Conservation (phyloP, 2,797 vertebrate species). For the Basileuterus tristriatus region DNA sequence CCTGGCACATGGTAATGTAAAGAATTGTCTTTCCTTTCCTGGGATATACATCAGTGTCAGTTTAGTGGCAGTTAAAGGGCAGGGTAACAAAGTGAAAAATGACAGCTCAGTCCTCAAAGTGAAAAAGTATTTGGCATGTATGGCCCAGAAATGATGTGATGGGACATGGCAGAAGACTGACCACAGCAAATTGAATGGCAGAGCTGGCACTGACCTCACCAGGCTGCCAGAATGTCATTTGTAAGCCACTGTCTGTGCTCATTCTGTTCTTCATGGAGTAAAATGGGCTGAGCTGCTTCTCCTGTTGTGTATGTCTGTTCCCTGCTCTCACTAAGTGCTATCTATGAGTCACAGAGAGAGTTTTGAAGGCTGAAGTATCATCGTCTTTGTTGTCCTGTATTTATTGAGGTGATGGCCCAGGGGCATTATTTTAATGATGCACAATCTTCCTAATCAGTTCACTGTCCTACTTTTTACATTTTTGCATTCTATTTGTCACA, state of each 20-base stretch:
- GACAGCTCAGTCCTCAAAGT: conserved; percentile 15
- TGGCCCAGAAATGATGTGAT: neutral
- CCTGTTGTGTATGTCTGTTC: neutral
- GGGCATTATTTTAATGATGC: neutral
- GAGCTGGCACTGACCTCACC: neutral
- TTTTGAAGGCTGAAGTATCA: neutral
- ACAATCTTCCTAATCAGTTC: neutral
- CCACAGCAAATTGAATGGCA: neutral
- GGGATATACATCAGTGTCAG: conserved; percentile 17
- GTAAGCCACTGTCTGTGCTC: neutral
- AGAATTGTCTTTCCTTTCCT: conserved; percentile 13
- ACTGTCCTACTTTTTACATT: neutral
- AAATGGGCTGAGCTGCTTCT: neutral
- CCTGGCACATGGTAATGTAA: neutral
- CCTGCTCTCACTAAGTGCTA: neutral
- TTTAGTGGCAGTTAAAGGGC: conserved; percentile 38
- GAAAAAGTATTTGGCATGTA: neutral
- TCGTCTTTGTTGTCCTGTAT: neutral
- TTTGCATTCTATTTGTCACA: neutral
- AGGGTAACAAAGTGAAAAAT: conserved; percentile 40
- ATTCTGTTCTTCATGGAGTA: neutral
- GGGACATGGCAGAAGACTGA: neutral
- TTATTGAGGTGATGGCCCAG: neutral
- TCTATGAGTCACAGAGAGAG: neutral
- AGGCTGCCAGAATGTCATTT: neutral